Percentiles rank a stretch among this genome's conserved stretches.
Evolutionary conservation across 2,113 vertebrate genomes (phyloP).

Genomic region (Saiga tatarica): DNA sequence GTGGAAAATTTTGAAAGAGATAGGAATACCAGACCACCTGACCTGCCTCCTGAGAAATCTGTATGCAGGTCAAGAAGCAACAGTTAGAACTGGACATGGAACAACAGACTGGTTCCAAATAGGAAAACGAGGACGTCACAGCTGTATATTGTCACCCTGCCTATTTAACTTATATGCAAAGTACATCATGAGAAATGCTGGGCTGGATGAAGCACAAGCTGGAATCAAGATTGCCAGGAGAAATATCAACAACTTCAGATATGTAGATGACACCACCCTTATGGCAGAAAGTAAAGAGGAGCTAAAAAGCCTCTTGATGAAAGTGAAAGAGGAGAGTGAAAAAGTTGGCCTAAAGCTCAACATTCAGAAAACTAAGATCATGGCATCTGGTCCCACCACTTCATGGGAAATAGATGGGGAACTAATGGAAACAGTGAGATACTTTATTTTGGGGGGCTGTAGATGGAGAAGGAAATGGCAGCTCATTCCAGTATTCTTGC

Average conservation of each 20-base stretch:
- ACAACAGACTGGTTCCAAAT: neutral
- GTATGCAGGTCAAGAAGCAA: neutral
- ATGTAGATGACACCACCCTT: neutral
- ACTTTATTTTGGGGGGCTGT: neutral
- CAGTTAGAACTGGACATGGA: accelerated
- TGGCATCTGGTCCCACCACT: neutral
- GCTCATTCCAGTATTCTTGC: no score
- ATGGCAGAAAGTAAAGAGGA: neutral
- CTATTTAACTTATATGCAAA: neutral
- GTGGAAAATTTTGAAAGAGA: neutral
- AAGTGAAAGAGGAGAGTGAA: neutral
- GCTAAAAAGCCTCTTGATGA: neutral
- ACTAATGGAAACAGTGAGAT: neutral
- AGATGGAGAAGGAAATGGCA: no score
- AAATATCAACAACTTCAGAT: neutral
- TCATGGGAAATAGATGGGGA: neutral
- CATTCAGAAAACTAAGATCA: neutral
- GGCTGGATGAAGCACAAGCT: neutral
- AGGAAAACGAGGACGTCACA: accelerated
- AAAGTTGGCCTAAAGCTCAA: neutral
- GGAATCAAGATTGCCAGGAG: neutral
- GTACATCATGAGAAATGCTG: neutral
- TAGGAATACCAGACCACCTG: neutral
- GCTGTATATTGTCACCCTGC: neutral
- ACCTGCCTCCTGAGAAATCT: neutral